Conservation (phyloP, 2,888 invertebrate genomes). For the Euclidia mi region DNA sequence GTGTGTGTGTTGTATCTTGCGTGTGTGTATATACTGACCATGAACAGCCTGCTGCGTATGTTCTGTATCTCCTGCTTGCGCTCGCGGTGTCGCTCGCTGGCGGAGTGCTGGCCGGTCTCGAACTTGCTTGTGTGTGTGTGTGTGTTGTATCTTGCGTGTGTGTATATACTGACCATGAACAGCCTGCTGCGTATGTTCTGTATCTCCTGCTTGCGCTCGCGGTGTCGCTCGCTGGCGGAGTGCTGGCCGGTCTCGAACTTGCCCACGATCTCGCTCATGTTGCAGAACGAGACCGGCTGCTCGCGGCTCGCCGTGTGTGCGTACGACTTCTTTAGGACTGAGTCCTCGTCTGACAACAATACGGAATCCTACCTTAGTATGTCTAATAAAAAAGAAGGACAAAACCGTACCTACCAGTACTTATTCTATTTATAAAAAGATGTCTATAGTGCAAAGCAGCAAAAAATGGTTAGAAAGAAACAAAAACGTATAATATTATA, state of each 20-base stretch:
- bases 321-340: constrained; percentile 89
- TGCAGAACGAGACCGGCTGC: constrained; percentile 94
- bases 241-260: constrained; percentile 94
- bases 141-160: not conserved
- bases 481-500: no score
- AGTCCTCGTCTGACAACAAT: constrained; percentile 89
- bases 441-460: no score
- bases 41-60: constrained; percentile 95
- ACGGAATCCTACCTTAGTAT: no score
- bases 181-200: constrained; percentile 95
- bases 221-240: constrained; percentile 91
- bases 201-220: constrained; percentile 96
- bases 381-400: no score
- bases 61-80: constrained; percentile 97
- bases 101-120: constrained; percentile 91
- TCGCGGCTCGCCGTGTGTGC: constrained; percentile 90
- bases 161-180: constrained; percentile 91
- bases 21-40: constrained; percentile 84
- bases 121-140: constrained; percentile 87
- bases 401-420: no score
- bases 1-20: no score
- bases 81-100: constrained; percentile 93
- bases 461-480: no score
- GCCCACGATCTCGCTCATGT: constrained; percentile 95
- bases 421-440: no score